Percentiles rank a stretch among this genome's conserved stretches.
Evolutionary conservation across 1,140 invertebrate species (phyloP).

Genomic region (Temnothorax nylanderi): DNA sequence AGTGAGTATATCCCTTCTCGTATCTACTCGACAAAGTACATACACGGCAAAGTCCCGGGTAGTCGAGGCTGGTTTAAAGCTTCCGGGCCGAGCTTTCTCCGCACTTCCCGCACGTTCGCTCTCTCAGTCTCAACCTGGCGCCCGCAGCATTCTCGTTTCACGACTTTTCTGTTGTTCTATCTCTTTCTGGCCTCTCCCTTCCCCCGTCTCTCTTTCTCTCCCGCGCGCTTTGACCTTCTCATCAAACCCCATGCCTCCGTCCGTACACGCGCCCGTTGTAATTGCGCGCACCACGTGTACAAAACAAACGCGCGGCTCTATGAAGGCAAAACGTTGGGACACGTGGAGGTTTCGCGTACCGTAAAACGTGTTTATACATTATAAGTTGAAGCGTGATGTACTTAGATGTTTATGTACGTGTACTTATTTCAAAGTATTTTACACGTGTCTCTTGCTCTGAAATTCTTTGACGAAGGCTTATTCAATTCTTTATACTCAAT

Average conservation of each 20-base stretch:
- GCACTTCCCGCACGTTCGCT: constrained; percentile 67
- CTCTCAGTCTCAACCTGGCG: constrained; percentile 30
- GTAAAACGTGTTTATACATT: constrained; percentile 34
- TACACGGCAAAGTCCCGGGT: constrained; percentile 74
- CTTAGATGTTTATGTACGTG: not conserved
- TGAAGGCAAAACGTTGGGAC: constrained; percentile 7
- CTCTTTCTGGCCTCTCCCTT: not conserved
- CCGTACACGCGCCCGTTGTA: not conserved
- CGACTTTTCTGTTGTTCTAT: constrained; percentile 7
- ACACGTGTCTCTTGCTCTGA: not conserved
- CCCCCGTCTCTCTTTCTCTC: not conserved
- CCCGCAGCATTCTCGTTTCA: constrained; percentile 49
- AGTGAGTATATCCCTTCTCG: constrained; percentile 60
- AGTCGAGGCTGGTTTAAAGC: constrained; percentile 78
- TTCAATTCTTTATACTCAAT: not conserved
- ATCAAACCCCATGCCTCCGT: not conserved
- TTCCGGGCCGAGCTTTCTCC: constrained; percentile 70
- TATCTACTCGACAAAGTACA: constrained; percentile 77
- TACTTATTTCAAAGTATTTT: not conserved
- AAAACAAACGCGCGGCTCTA: constrained; percentile 12
- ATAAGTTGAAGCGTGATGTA: not conserved
- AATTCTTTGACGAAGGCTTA: not conserved
- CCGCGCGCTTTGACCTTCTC: not conserved
- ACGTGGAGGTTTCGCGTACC: constrained; percentile 5
- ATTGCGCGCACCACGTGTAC: not conserved